Evolutionary conservation across 2,113 vertebrate species (phyloP).

Genomic region (Calyptomena viridis): DNA sequence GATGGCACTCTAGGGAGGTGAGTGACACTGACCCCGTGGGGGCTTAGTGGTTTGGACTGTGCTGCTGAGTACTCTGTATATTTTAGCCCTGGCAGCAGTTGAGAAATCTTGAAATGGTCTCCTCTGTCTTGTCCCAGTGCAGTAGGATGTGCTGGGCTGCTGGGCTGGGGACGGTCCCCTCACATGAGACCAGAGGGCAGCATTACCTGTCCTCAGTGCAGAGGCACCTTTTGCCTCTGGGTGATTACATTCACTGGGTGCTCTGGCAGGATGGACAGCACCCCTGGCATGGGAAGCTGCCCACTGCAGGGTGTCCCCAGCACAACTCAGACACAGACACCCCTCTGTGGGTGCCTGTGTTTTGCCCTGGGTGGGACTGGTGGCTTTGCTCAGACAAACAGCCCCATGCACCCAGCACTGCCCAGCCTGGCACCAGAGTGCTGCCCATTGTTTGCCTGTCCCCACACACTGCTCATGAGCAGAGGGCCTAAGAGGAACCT

Average conservation of each 20-base stretch:
- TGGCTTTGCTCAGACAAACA: neutral
- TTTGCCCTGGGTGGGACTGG: accelerated
- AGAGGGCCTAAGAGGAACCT: neutral
- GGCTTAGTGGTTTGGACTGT: neutral
- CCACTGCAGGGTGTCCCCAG: accelerated
- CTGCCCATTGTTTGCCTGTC: neutral
- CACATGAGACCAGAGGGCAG: accelerated
- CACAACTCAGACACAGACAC: neutral
- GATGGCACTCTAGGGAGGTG: neutral
- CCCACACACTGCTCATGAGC: accelerated
- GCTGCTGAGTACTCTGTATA: accelerated
- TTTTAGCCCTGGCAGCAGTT: neutral
- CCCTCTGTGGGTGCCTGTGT: neutral
- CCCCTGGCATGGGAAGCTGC: accelerated
- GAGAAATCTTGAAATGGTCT: neutral
- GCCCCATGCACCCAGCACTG: accelerated
- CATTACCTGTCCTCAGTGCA: accelerated
- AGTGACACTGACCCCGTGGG: neutral
- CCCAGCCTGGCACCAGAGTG: neutral
- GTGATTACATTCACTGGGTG: accelerated
- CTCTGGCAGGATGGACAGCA: neutral
- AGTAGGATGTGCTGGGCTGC: accelerated
- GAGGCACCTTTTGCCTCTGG: accelerated
- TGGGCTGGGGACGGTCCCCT: neutral
- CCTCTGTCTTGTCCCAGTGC: neutral